Evolutionary conservation across 35 echinoderm and acorn worm genomes (phyloP), one percentile per base, ranked within the genome.

Genomic region (Eucidaris tribuloides): DNA sequence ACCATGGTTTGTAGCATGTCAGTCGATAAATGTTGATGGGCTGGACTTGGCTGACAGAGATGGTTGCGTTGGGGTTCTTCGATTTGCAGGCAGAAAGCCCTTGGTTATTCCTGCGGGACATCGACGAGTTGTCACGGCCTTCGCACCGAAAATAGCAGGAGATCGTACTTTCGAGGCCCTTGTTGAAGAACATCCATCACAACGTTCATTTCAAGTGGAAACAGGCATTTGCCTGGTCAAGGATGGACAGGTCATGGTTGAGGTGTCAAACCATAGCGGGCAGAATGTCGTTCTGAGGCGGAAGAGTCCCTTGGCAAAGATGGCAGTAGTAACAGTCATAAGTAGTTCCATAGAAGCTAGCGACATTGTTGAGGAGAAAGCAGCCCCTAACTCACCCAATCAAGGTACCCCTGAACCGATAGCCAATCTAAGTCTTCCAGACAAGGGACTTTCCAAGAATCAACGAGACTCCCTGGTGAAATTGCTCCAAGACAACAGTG

Each of bases 31-130:
- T 41, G 25, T 0, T 20, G 43, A 71, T 42, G 61, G 82, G 23
- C 28, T 63, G 2, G 23, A 83, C 27, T 34, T 83, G 6, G 81
- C 81, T 13, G 9, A 42, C 30, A 17, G 22, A 27, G 25, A n/a
- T 64, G 81, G 81, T 68, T 28, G 43, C 5, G 48, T 83, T 46
- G 81, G 81, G 4, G 7, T 63, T 18, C 22, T 70, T 2, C 33
- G 42, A 25, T 64, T 22, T 18, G 33, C 24, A 14, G 62, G 81
- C 15, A 63, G 58, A 50, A 9, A 46, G 49, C 57, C 57, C n/a
- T 17, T 42, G 13, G 28, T 29, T 2, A 66, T 83, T 18, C 31
- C 3, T 9, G 58, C 81, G 3, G 81, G 79, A 25, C 18, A 15
- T 1, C 39, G 58, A 35, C 39, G 40, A 7, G 11, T 55, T 17